These are phyloP conservation scores for Dorcus hopei DNA, from an alignment of 2,888 invertebrate species.

Conservation along the genomic window DNA sequence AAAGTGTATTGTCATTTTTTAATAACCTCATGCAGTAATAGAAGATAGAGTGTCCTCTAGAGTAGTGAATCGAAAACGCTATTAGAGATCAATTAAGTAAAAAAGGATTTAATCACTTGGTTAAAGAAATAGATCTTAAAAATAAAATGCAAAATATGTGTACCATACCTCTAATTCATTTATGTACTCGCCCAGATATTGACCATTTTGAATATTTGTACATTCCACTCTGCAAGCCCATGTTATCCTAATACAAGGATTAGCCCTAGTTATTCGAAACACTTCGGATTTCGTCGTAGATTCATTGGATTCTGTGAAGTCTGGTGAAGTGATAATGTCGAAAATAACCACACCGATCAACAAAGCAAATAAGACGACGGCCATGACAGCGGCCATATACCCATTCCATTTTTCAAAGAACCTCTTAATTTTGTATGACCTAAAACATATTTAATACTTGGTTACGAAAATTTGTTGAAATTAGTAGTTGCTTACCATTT, in stretches of 20 bases:
- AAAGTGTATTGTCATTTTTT: no score
- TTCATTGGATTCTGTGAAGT: no score
- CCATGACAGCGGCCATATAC: neutral
- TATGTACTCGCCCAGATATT: neutral
- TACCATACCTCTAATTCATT: neutral
- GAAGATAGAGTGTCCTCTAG: no score
- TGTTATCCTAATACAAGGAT: neutral
- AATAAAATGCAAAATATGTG: no score
- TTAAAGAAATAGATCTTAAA: no score
- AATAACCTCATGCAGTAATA: no score
- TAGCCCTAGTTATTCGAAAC: neutral
- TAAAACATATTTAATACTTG: neutral
- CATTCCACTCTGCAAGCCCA: neutral
- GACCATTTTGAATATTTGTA: neutral
- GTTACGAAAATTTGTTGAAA: neutral
- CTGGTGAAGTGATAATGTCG: neutral
- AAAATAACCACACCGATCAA: neutral
- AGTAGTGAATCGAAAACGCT: no score
- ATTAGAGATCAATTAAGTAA: no score
- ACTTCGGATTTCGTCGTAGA: no score
- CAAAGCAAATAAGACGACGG: neutral
- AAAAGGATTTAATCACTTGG: no score
- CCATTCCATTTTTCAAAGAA: no score
- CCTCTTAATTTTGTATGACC: no score
- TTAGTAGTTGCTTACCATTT: neutral